A percentile compares a stretch with the other conserved stretches of the same genome.
phyloP scores from a whole-genome alignment of 2,113 vertebrate genomes.

The Gadus chalcogrammus region DNA sequence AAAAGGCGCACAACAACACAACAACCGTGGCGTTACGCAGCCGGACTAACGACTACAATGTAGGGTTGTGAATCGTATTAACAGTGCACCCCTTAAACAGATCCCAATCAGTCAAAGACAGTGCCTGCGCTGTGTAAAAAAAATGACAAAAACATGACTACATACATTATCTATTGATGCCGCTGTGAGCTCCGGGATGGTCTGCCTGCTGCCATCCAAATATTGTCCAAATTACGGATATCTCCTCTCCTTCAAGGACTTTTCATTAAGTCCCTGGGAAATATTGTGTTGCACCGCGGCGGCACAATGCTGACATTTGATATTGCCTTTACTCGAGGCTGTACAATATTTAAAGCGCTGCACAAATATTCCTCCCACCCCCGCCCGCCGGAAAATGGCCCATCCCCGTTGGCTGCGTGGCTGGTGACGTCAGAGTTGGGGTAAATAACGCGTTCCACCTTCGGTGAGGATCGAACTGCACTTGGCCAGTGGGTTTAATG shows the following conservation, averaged over 20 bases:
- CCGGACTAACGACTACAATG: no score
- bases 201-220: conserved; percentile 28
- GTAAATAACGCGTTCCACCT: background rate
- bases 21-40: no score
- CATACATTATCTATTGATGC: conserved; percentile 51
- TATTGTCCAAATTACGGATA: background rate
- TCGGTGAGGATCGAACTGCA: background rate
- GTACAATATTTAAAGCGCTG: conserved; percentile 46
- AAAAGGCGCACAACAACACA: no score
- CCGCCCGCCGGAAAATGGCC: background rate
- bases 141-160: background rate
- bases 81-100: background rate
- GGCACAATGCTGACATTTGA: conserved; percentile 3
- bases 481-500: no score
- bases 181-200: conserved; percentile 14
- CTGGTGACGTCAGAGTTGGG: conserved; percentile 35
- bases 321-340: conserved; percentile 8
- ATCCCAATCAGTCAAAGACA: no score
- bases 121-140: no score
- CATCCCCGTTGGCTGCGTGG: conserved; percentile 38
- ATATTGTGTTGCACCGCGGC: conserved; percentile 1
- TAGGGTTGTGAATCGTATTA: background rate
- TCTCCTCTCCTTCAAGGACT: conserved; percentile 5
- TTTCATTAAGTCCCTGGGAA: background rate
- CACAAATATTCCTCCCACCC: conserved; percentile 40